Evolutionary conservation across 2,888 invertebrate genomes (phyloP).

Genomic region (Anoplius nigerrimus): DNA sequence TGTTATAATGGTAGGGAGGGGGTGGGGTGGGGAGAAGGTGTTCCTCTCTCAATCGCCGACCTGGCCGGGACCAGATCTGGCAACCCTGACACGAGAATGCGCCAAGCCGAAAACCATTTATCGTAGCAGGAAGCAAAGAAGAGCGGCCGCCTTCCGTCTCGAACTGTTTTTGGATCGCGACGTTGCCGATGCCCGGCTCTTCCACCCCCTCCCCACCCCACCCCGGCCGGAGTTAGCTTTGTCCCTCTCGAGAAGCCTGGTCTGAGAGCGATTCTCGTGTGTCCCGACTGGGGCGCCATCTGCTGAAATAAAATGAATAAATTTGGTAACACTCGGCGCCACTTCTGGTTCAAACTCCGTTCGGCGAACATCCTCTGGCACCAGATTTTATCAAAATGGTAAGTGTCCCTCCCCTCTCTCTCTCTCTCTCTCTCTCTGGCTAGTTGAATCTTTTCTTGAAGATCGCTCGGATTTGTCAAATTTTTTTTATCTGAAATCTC

Average conservation of each 20-base stretch:
- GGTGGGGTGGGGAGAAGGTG: conserved; percentile 23
- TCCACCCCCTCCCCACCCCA: too few relatives aligned
- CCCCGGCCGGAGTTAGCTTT: conserved; percentile 51
- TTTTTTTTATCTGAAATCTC: too few relatives aligned
- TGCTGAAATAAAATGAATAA: conserved; percentile 85
- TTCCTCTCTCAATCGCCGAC: conserved; percentile 36
- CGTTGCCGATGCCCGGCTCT: conserved; percentile 62
- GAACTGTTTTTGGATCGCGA: conserved; percentile 72
- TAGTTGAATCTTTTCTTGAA: too few relatives aligned
- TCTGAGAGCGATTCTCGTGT: conserved; percentile 78
- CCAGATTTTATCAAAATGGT: conserved; percentile 45
- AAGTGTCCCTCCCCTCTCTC: conserved; percentile 22
- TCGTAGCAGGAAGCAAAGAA: conserved; percentile 59
- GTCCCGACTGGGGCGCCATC: conserved; percentile 81
- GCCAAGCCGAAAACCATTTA: conserved; percentile 65
- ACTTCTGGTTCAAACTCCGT: conserved; percentile 87
- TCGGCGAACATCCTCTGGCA: conserved; percentile 82
- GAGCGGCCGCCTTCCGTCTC: conserved; percentile 58
- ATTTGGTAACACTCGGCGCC: conserved; percentile 82
- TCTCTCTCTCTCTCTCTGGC: too few relatives aligned
- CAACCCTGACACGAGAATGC: conserved; percentile 65
- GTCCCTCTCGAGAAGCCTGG: conserved; percentile 68
- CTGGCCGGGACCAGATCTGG: conserved; percentile 49
- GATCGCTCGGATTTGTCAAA: too few relatives aligned
- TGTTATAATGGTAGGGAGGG: background rate